A percentile compares a stretch with the other conserved stretches of the same genome.
These are phyloP conservation scores for Hephaestus fuliginosus DNA, from an alignment of 2,797 vertebrate genomes.

Conservation along the genomic window DNA sequence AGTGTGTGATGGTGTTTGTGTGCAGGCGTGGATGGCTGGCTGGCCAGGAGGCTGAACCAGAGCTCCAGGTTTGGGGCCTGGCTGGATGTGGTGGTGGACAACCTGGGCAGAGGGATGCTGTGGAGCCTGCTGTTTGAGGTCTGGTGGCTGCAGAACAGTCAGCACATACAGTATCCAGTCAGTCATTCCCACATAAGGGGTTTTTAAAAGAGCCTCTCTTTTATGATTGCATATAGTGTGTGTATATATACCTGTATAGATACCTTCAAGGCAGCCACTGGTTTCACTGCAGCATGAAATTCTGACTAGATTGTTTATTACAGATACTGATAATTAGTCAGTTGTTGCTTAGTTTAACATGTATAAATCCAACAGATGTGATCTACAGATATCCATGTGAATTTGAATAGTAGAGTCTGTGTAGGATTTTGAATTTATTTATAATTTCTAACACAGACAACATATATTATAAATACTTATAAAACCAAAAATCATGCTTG, in stretches of 20 bases:
- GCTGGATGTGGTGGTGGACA: constrained; percentile 83
- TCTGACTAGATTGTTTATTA: too few species aligned
- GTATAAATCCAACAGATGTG: too few species aligned
- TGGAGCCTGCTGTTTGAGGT: constrained; percentile 81
- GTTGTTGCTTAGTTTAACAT: too few species aligned
- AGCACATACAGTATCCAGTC: background rate
- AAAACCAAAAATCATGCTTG: too few species aligned
- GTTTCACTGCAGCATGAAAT: background rate
- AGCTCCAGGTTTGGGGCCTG: constrained; percentile 83
- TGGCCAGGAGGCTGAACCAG: constrained; percentile 77
- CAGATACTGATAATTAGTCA: too few species aligned
- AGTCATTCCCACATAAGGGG: background rate
- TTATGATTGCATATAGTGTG: background rate
- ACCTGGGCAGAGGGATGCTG: constrained; percentile 82
- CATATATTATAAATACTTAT: too few species aligned
- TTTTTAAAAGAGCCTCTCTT: background rate
- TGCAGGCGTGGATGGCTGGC: constrained; percentile 80
- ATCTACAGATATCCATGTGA: too few species aligned
- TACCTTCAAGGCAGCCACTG: too few species aligned
- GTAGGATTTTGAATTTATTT: too few species aligned
- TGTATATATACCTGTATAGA: background rate
- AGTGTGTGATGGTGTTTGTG: background rate
- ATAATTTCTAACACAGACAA: too few species aligned
- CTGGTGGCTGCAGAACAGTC: background rate
- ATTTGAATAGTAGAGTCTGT: too few species aligned